phyloP scores from a whole-genome alignment of 2,888 invertebrate genomes.

The Xylophagus ater region DNA sequence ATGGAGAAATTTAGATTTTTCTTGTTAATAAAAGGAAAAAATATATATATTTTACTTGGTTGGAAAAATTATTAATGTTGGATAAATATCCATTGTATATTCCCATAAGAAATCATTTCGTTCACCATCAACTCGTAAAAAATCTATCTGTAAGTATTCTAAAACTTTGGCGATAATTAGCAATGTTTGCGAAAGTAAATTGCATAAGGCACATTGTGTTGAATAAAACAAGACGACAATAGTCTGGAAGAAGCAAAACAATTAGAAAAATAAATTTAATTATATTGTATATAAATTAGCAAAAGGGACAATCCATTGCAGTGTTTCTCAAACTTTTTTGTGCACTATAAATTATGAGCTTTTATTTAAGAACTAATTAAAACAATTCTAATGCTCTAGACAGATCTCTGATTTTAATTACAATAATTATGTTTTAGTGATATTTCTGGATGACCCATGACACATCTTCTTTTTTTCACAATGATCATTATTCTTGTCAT shows the following conservation, averaged over 20 bases:
- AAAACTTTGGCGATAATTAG: slow-evolving; percentile 55
- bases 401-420: too few relatives aligned
- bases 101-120: slow-evolving; percentile 77
- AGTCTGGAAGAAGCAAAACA: slow-evolving; percentile 43
- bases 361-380: too few relatives aligned
- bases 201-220: slow-evolving; percentile 66
- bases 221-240: slow-evolving; percentile 69
- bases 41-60: slow-evolving; percentile 32
- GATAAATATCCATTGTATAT: slow-evolving; percentile 59
- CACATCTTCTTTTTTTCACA: too few relatives aligned
- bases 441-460: too few relatives aligned
- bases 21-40: neutral
- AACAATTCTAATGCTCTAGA: too few relatives aligned
- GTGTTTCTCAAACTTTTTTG: too few relatives aligned
- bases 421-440: too few relatives aligned
- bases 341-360: too few relatives aligned
- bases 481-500: too few relatives aligned
- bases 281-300: slow-evolving; percentile 5
- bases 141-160: slow-evolving; percentile 42
- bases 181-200: slow-evolving; percentile 55
- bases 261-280: slow-evolving; percentile 6
- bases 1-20: neutral
- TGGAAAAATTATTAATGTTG: slow-evolving; percentile 71
- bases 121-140: slow-evolving; percentile 67
- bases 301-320: too few relatives aligned